Evolutionary conservation across 64 coral and sea anemone species (phyloP).

Genomic region (Dendronephthya gigantea): DNA sequence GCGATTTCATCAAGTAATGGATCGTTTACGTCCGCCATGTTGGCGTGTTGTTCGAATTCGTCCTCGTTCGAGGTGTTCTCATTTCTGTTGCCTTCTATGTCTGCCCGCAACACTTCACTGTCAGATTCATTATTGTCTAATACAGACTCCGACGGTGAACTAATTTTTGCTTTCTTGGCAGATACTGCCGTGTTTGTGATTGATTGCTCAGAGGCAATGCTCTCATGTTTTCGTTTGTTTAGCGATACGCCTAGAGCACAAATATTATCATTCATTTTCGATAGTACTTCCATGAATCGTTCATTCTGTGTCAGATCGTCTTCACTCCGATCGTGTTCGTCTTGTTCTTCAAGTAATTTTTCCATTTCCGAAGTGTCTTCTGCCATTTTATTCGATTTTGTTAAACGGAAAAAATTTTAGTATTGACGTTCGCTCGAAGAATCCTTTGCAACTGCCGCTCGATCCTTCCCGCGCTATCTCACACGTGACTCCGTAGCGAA

Average conservation of each 20-base stretch:
- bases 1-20: background rate
- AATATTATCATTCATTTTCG: background rate
- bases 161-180: too few species aligned
- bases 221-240: too few species aligned
- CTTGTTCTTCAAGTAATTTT: background rate
- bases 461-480: too few species aligned
- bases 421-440: background rate
- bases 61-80: background rate
- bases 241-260: background rate
- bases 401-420: background rate
- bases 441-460: constrained; percentile 3
- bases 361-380: background rate
- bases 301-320: background rate
- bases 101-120: background rate
- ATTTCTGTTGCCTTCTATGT: background rate
- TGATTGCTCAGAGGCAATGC: too few species aligned
- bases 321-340: background rate
- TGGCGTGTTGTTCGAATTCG: background rate
- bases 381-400: background rate
- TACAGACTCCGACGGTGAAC: too few species aligned
- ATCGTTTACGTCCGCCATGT: background rate
- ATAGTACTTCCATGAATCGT: background rate
- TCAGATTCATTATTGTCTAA: background rate
- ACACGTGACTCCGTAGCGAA: too few species aligned
- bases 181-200: too few species aligned